phyloP scores from a whole-genome alignment of 2,888 invertebrate species.

The Dioctria rufipes region DNA sequence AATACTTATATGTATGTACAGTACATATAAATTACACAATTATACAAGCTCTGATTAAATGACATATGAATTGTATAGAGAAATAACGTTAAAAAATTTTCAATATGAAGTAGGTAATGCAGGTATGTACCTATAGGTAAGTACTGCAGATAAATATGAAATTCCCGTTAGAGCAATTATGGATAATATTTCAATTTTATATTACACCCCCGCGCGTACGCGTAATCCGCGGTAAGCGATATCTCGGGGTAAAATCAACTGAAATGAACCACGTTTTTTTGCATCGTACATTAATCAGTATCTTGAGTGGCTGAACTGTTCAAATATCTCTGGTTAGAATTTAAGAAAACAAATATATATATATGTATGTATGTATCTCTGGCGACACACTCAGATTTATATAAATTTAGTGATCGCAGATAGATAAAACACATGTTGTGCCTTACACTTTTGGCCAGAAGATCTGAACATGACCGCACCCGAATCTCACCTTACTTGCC shows the following conservation, averaged over 20 bases:
- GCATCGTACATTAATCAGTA: slow-evolving; percentile 29
- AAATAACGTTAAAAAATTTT: too few species aligned
- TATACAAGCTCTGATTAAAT: too few species aligned
- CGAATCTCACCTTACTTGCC: slow-evolving; percentile 29
- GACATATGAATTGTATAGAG: too few species aligned
- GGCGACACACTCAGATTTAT: slow-evolving; percentile 44
- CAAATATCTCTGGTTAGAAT: not conserved
- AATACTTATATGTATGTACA: too few species aligned
- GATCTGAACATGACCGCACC: slow-evolving; percentile 52
- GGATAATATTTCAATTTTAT: slow-evolving; percentile 40
- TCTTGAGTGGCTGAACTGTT: slow-evolving; percentile 12
- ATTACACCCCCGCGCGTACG: slow-evolving; percentile 2
- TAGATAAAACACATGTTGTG: slow-evolving; percentile 55
- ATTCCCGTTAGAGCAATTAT: slow-evolving; percentile 19
- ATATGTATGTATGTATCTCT: not conserved
- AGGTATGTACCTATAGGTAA: too few species aligned
- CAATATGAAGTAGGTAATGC: too few species aligned
- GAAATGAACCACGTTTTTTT: slow-evolving; percentile 27
- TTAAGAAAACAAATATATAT: not conserved
- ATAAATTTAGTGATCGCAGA: slow-evolving; percentile 53
- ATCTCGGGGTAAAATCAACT: slow-evolving; percentile 37
- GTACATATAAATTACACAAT: too few species aligned
- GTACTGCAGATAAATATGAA: not conserved
- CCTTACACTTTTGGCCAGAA: slow-evolving; percentile 40
- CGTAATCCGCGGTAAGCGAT: slow-evolving; percentile 19